Percentiles rank a stretch among this genome's conserved stretches.
Evolutionary conservation across 2,888 invertebrate species (phyloP).

Genomic region (Isoperla grammatica): DNA sequence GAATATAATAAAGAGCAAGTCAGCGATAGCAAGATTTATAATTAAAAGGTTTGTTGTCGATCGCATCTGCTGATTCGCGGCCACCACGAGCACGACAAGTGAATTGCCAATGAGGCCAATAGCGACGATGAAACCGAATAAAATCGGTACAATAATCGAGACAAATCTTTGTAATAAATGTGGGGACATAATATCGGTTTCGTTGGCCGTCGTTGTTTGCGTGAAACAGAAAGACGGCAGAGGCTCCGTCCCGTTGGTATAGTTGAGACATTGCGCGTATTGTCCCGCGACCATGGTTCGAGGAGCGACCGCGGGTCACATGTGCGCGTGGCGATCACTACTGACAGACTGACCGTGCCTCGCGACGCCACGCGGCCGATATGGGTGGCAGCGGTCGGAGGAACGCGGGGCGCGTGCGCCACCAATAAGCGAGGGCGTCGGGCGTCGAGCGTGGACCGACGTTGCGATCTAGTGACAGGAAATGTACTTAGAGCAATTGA

Average conservation of each 20-base stretch:
- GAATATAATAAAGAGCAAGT: conserved; percentile 84
- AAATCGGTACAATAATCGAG: conserved; percentile 66
- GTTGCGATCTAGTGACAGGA: too few species aligned
- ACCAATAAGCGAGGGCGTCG: too few species aligned
- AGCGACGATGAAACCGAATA: conserved; percentile 80
- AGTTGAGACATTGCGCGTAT: conserved; percentile 30
- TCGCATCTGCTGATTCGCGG: conserved; percentile 85
- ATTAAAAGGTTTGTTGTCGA: conserved; percentile 90
- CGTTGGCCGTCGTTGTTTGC: conserved; percentile 28
- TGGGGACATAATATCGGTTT: conserved; percentile 35
- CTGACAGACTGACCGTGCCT: too few species aligned
- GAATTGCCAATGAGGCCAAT: conserved; percentile 87
- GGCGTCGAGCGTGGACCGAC: too few species aligned
- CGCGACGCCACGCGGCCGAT: too few species aligned
- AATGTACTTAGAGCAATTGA: too few species aligned
- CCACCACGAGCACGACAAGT: conserved; percentile 81
- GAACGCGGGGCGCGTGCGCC: too few species aligned
- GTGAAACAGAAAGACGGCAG: conserved; percentile 25
- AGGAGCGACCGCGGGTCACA: conserved; percentile 3
- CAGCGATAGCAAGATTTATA: conserved; percentile 84
- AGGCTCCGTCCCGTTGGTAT: conserved; percentile 26
- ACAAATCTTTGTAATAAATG: conserved; percentile 54
- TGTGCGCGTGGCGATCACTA: too few species aligned
- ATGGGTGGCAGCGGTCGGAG: too few species aligned
- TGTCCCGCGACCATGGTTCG: conserved; percentile 25